Evolutionary conservation across 2,113 vertebrate species (phyloP).

Genomic region (Accipiter virgatus): DNA sequence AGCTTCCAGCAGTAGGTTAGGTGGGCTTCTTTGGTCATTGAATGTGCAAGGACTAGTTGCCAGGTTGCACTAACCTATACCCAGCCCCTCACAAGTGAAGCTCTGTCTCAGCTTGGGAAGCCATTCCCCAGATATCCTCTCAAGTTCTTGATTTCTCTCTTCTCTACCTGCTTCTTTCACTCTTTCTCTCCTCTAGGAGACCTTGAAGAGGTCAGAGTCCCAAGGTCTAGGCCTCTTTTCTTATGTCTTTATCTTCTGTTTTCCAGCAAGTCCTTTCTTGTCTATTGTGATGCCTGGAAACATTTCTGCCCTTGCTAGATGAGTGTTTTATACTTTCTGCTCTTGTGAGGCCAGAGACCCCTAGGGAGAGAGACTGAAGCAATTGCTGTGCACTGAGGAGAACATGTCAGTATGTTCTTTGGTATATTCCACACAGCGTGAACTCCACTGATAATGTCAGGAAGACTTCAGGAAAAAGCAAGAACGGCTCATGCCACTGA

Average conservation of each 20-base stretch:
- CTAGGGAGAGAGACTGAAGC: neutral
- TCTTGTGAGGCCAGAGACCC: neutral
- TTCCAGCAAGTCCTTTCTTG: neutral
- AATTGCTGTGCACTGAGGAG: neutral
- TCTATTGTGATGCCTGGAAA: neutral
- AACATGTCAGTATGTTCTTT: neutral
- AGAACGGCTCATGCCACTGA: neutral
- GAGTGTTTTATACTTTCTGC: neutral
- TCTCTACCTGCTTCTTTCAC: neutral
- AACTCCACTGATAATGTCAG: neutral
- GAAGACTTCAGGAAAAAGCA: neutral
- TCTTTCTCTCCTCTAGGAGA: neutral
- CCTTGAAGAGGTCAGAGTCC: neutral
- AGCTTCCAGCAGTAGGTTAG: neutral
- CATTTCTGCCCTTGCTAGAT: neutral
- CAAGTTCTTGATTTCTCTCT: neutral
- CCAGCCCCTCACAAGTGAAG: neutral
- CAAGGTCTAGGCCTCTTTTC: neutral
- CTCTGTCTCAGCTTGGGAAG: neutral
- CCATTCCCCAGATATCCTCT: neutral
- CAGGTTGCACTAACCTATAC: neutral
- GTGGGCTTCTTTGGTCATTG: neutral
- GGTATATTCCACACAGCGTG: accelerated
- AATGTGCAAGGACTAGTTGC: neutral
- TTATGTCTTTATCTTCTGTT: neutral